Percentiles rank a stretch among this genome's conserved stretches.
Evolutionary conservation across 2,113 vertebrate genomes (phyloP).

Genomic region (Hyperopisus bebe): DNA sequence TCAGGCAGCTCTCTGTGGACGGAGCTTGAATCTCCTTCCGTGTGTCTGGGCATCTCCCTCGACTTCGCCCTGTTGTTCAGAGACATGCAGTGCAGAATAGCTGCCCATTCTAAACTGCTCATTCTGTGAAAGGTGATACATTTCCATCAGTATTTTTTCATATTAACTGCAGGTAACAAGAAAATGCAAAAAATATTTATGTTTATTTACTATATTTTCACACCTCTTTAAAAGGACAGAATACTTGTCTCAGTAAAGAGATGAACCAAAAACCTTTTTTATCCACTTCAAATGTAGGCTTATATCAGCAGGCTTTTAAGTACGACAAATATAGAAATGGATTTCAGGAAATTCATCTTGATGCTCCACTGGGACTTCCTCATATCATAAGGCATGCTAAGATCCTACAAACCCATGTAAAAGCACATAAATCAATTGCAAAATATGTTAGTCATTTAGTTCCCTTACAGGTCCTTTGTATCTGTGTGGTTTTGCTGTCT

Average conservation of each 20-base stretch:
- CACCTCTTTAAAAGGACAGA: not conserved
- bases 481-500: not conserved
- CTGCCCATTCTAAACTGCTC: not conserved
- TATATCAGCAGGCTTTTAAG: constrained; percentile 5
- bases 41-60: not conserved
- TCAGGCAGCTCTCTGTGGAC: not conserved
- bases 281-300: not conserved
- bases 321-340: not conserved
- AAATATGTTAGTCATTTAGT: not conserved
- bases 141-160: not conserved
- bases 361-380: not conserved
- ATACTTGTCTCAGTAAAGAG: not conserved
- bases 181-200: not conserved
- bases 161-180: not conserved
- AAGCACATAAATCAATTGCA: not conserved
- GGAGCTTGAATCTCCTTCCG: not conserved
- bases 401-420: not conserved
- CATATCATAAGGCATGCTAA: not conserved
- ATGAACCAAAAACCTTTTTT: not conserved
- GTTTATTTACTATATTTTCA: not conserved
- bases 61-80: not conserved
- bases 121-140: not conserved
- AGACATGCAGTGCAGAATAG: not conserved
- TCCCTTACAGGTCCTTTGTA: not conserved
- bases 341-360: not conserved